Evolutionary conservation across 2,888 invertebrate species (phyloP).

Genomic region (Thereva unica): DNA sequence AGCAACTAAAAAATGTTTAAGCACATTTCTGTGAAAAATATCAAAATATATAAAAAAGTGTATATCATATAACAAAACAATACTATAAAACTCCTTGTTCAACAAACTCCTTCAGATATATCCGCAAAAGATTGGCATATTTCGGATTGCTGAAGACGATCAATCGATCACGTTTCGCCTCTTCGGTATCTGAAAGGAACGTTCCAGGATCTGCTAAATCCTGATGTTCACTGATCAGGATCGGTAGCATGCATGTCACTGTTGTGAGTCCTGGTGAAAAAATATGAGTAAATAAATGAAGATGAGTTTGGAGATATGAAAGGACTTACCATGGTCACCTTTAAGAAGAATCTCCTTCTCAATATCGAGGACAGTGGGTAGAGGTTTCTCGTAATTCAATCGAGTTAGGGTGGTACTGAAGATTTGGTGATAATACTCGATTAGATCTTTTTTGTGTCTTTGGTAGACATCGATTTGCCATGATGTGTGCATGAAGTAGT

Average conservation of each 20-base stretch:
- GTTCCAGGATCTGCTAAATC: slow-evolving; percentile 47
- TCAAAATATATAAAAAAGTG: background rate
- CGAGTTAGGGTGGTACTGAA: slow-evolving; percentile 44
- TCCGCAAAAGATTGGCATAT: slow-evolving; percentile 46
- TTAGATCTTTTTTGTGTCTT: slow-evolving; percentile 45
- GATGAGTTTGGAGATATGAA: background rate
- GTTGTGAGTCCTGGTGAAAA: slow-evolving; percentile 46
- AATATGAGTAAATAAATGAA: background rate
- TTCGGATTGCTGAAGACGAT: slow-evolving; percentile 47
- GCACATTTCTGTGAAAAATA: background rate
- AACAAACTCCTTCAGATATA: slow-evolving; percentile 46
- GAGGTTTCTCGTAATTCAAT: slow-evolving; percentile 46
- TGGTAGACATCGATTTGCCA: slow-evolving; percentile 47
- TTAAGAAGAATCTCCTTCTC: slow-evolving; percentile 47
- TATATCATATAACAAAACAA: slow-evolving; percentile 1
- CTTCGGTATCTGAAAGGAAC: slow-evolving; percentile 46
- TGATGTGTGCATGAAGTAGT: slow-evolving; percentile 50
- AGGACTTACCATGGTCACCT: slow-evolving; percentile 46
- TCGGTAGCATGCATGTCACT: slow-evolving; percentile 47
- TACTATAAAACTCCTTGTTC: slow-evolving; percentile 44
- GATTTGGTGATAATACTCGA: slow-evolving; percentile 45
- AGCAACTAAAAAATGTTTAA: background rate
- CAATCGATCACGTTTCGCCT: slow-evolving; percentile 45
- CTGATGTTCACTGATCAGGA: slow-evolving; percentile 48
- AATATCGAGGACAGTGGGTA: slow-evolving; percentile 49